phyloP scores from a whole-genome alignment of 2,888 invertebrate genomes.

The Peribatodes rhomboidaria region DNA sequence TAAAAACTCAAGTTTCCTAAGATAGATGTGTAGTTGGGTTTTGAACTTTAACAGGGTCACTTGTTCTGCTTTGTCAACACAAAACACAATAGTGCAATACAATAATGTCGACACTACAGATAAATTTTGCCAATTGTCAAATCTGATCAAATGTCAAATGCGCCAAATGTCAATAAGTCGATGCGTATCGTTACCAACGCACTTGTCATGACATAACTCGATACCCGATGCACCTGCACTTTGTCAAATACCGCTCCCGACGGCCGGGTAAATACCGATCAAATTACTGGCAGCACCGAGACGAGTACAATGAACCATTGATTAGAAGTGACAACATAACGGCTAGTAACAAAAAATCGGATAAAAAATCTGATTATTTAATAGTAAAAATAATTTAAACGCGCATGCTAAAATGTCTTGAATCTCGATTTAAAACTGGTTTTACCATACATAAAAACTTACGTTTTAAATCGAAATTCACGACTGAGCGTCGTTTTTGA shows the following conservation, averaged over 20 bases:
- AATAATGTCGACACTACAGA: not conserved
- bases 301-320: not conserved
- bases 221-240: conserved; percentile 51
- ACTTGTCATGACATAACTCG: conserved; percentile 38
- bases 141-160: no score
- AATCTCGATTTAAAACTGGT: no score
- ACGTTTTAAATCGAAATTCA: no score
- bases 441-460: no score
- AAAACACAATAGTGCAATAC: no score
- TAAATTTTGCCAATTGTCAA: not conserved
- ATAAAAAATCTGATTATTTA: not conserved
- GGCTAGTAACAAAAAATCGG: not conserved
- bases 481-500: no score
- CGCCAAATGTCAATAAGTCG: not conserved
- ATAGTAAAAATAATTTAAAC: not conserved
- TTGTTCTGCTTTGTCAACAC: no score
- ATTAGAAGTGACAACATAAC: conserved; percentile 14
- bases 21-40: no score
- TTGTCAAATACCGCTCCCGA: conserved; percentile 42
- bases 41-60: no score
- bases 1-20: no score
- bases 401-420: no score
- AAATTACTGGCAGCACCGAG: conserved; percentile 41
- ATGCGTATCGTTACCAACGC: conserved; percentile 8
- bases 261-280: conserved; percentile 37